phyloP scores from a whole-genome alignment of 2,888 invertebrate genomes.

The Drosophila leonis region DNA sequence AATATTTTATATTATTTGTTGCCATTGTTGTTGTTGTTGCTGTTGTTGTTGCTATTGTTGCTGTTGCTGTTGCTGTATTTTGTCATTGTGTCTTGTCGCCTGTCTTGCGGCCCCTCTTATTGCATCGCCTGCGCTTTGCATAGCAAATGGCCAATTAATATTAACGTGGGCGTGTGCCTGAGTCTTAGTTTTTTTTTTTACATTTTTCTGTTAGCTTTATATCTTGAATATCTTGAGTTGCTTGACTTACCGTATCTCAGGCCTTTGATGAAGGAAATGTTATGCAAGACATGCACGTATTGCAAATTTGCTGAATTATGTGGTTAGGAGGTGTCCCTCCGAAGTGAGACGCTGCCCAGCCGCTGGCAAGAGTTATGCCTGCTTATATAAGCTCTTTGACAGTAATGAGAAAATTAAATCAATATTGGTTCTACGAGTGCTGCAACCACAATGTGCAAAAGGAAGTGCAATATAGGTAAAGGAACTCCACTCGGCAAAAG shows the following conservation, averaged over 20 bases:
- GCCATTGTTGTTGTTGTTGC: constrained; percentile 35
- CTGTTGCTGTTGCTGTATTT: constrained; percentile 59
- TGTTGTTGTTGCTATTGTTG: constrained; percentile 46
- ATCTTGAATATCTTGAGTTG: constrained; percentile 45
- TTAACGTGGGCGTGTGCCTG: constrained; percentile 75
- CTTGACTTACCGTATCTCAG: constrained; percentile 30
- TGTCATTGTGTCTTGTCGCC: constrained; percentile 80
- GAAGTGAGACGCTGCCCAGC: constrained; percentile 25
- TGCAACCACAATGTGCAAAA: not conserved
- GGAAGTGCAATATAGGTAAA: not conserved
- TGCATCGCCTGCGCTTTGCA: constrained; percentile 63
- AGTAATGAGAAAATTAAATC: constrained; percentile 45
- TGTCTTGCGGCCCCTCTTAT: constrained; percentile 65
- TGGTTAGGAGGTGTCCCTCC: constrained; percentile 48
- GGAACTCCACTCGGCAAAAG: not conserved
- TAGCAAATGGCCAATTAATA: constrained; percentile 79
- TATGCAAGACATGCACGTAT: constrained; percentile 77
- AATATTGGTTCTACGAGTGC: not conserved
- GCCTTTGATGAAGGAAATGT: constrained; percentile 71
- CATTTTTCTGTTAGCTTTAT: constrained; percentile 2
- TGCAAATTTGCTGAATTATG: constrained; percentile 65
- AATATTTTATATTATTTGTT: constrained; percentile 59
- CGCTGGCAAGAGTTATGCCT: constrained; percentile 22
- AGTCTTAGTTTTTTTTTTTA: constrained; percentile 2
- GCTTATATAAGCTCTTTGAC: constrained; percentile 33